Evolutionary conservation across 2,113 vertebrate species (phyloP).

Genomic region (Zosterops borbonicus): DNA sequence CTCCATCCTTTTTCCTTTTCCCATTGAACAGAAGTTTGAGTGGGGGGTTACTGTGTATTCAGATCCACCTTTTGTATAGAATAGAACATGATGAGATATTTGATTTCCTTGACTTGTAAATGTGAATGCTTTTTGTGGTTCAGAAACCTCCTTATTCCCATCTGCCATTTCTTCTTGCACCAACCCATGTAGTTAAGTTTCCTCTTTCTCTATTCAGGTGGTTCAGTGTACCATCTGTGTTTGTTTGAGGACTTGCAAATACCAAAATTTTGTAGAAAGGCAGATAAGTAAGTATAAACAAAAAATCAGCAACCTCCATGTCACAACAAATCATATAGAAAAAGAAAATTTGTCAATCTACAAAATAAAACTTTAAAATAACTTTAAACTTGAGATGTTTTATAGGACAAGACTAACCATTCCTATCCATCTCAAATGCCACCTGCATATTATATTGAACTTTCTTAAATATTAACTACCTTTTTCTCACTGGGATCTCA

Average conservation of each 20-base stretch:
- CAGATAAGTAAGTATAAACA: neutral
- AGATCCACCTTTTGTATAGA: neutral
- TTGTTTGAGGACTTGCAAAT: neutral
- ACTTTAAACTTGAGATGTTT: neutral
- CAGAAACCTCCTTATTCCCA: neutral
- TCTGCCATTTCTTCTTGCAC: neutral
- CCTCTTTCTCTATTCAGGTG: neutral
- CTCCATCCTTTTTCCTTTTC: neutral
- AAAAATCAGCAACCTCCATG: accelerated
- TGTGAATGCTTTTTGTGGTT: neutral
- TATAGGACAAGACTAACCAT: neutral
- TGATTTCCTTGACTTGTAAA: neutral
- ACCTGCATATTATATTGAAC: accelerated
- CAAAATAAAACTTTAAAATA: neutral
- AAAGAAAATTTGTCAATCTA: neutral
- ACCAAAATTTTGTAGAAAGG: neutral
- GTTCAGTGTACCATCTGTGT: neutral
- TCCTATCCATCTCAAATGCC: neutral
- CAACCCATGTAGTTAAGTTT: neutral
- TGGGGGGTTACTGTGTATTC: neutral
- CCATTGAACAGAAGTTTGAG: neutral
- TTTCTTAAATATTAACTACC: neutral
- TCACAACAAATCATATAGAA: neutral
- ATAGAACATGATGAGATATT: neutral
- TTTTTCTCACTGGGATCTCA: neutral